Evolutionary conservation across 2,113 vertebrate species (phyloP).

Genomic region (Rhabdornis inornatus): DNA sequence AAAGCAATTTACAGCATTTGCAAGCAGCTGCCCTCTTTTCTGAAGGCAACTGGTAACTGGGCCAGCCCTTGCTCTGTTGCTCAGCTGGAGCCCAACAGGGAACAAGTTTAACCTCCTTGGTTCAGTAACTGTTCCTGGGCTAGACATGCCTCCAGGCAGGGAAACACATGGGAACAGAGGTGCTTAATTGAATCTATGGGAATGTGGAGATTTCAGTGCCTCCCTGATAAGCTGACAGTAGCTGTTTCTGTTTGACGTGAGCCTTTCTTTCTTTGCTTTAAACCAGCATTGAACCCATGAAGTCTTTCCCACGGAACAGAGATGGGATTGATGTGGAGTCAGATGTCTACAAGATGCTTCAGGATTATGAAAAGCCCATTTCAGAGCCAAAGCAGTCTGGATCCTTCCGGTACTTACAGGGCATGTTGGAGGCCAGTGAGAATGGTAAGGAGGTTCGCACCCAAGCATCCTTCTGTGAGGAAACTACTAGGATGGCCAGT

Average conservation of each 20-base stretch:
- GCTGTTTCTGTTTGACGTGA: neutral
- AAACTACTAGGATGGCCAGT: fast-evolving
- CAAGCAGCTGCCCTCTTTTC: constrained; percentile 13
- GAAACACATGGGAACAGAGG: neutral
- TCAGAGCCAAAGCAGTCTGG: constrained; percentile 94
- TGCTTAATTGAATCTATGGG: neutral
- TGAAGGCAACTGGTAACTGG: neutral
- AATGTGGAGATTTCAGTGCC: neutral
- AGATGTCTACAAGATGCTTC: constrained; percentile 97
- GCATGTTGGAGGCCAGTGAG: constrained; percentile 91
- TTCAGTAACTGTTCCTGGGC: neutral
- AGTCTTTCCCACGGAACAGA: constrained; percentile 72
- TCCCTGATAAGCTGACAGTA: neutral
- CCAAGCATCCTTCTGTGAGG: neutral
- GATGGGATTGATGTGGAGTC: constrained; percentile 86
- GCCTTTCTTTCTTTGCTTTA: constrained; percentile 19
- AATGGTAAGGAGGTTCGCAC: constrained; percentile 76
- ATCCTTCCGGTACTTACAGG: constrained; percentile 95
- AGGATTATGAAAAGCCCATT: constrained; percentile 80
- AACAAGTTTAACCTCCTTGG: neutral
- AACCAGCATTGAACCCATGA: constrained; percentile 78
- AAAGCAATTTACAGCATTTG: neutral
- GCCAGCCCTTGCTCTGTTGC: neutral
- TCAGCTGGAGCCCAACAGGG: neutral
- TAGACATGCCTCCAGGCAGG: neutral